These are phyloP conservation scores for Callipepla squamata DNA, from an alignment of 2,113 vertebrate genomes.

Conservation along the genomic window DNA sequence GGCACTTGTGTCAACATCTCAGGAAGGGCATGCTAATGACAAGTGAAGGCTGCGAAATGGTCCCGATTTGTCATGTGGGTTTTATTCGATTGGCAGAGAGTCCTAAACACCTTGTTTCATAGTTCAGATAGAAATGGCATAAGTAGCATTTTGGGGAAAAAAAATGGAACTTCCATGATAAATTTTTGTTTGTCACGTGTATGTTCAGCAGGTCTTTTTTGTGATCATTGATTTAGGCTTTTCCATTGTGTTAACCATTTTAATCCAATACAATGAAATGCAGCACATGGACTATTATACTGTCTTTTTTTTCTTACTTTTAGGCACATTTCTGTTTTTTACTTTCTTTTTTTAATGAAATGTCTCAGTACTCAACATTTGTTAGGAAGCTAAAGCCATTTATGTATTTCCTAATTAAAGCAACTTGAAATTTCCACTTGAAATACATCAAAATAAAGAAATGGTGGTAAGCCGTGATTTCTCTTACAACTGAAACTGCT, in stretches of 20 bases:
- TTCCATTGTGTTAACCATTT: background rate
- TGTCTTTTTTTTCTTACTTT: background rate
- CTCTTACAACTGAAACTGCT: background rate
- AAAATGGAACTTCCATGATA: background rate
- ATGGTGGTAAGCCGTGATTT: background rate
- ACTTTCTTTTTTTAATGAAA: background rate
- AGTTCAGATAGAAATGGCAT: background rate
- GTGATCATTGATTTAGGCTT: background rate
- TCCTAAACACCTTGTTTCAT: background rate
- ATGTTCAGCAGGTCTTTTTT: background rate
- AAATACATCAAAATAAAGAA: background rate
- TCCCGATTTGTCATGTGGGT: rapidly evolving
- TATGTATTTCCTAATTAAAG: background rate
- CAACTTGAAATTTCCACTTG: background rate
- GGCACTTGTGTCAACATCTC: background rate
- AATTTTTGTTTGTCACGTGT: background rate
- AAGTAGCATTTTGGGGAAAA: background rate
- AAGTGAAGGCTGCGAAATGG: background rate
- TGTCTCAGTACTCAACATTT: background rate
- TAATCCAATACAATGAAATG: background rate
- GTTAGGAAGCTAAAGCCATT: background rate
- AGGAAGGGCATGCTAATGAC: background rate
- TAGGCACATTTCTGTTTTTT: background rate
- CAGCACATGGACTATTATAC: background rate
- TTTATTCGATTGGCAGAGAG: background rate